Conservation (phyloP, 2,113 vertebrate species). For the Tylochromis polylepis region DNA sequence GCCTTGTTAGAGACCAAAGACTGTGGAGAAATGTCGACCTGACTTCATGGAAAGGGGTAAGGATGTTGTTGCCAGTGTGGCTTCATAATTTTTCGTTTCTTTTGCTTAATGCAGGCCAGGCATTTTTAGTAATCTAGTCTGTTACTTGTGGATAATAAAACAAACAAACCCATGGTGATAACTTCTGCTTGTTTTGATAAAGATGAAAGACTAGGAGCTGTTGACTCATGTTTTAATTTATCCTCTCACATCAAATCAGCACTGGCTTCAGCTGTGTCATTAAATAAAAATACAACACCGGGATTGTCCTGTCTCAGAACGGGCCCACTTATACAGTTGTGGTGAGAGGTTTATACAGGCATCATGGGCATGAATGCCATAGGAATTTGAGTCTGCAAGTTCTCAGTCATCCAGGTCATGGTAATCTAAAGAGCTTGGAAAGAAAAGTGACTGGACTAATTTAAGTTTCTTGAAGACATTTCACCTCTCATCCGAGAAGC, state of each 20-base stretch:
- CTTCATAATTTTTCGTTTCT: neutral
- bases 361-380: neutral
- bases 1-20: slow-evolving; percentile 75
- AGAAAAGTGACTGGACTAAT: neutral
- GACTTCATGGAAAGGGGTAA: slow-evolving; percentile 75
- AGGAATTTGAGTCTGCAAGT: neutral
- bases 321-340: neutral
- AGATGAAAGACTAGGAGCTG: neutral
- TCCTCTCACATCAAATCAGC: neutral
- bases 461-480: neutral
- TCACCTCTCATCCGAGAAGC: neutral
- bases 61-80: neutral
- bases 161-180: neutral
- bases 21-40: slow-evolving; percentile 75
- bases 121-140: neutral
- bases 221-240: neutral
- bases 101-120: neutral
- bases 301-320: neutral
- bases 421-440: neutral
- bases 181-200: neutral
- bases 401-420: neutral
- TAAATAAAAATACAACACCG: neutral
- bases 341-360: neutral
- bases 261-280: neutral
- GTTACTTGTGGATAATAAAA: neutral